Conservation (phyloP, 2,797 vertebrate species). For the Acanthurus tractus region DNA sequence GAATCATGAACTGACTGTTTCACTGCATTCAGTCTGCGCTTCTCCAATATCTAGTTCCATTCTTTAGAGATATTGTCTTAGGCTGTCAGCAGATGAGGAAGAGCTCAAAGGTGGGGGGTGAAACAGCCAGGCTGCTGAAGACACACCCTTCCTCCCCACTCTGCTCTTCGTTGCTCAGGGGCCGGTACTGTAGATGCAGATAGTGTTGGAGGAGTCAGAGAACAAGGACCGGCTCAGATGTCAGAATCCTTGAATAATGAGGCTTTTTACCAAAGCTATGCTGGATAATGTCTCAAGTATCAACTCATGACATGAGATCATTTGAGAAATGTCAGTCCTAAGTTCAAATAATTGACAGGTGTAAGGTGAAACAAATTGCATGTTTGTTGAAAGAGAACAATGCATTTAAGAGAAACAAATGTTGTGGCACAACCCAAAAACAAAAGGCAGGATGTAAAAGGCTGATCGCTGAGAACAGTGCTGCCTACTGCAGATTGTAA, state of each 20-base stretch:
- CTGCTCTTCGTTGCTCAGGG: conserved; percentile 11
- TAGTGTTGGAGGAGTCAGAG: neutral
- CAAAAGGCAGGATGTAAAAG: neutral
- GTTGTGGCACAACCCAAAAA: neutral
- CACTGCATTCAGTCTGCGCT: neutral
- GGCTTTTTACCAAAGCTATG: neutral
- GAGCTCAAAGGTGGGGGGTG: conserved; percentile 37
- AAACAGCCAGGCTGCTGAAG: conserved; percentile 39
- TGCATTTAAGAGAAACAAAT: neutral
- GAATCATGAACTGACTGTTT: conserved; percentile 7
- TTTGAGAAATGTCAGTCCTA: neutral
- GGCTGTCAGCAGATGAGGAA: conserved; percentile 45
- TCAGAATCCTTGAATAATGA: conserved; percentile 1
- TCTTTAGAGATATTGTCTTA: conserved; percentile 49
- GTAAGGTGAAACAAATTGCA: conserved; percentile 1
- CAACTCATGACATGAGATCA: neutral
- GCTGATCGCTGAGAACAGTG: neutral
- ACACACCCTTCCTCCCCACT: conserved; percentile 43
- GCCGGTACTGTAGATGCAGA: neutral
- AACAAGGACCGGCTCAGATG: conserved; percentile 12
- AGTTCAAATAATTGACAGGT: neutral
- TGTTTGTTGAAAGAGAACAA: neutral
- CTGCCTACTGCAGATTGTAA: neutral
- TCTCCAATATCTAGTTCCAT: conserved; percentile 50
- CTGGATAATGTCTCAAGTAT: neutral